Conservation (phyloP, 2,797 vertebrate species). For the Coendou prehensilis region DNA sequence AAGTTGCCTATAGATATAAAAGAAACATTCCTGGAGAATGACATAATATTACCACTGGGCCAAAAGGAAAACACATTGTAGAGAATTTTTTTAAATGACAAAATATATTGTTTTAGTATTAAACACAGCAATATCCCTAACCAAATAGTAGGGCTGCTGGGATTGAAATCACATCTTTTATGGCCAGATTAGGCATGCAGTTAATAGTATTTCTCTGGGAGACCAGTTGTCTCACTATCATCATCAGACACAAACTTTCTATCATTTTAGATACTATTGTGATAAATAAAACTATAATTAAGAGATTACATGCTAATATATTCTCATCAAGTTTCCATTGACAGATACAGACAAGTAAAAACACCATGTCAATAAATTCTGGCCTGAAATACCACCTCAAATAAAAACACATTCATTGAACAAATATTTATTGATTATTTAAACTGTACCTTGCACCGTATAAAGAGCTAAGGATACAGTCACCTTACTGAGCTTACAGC, state of each 20-base stretch:
- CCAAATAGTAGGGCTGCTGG: slow-evolving; percentile 71
- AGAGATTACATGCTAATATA: slow-evolving; percentile 7
- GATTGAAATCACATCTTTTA: slow-evolving; percentile 82
- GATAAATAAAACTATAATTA: slow-evolving; percentile 55
- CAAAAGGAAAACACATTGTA: slow-evolving; percentile 81
- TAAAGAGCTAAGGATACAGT: not conserved
- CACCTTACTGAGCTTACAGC: not conserved
- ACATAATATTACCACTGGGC: slow-evolving; percentile 83
- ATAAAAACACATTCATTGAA: slow-evolving; percentile 9
- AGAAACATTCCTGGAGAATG: slow-evolving; percentile 86
- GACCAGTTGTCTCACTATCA: slow-evolving; percentile 72
- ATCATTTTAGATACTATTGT: slow-evolving; percentile 22
- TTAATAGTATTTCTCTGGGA: slow-evolving; percentile 72
- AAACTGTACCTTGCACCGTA: not conserved
- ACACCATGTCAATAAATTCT: not conserved
- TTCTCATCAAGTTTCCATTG: slow-evolving; percentile 9
- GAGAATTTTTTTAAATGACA: slow-evolving; percentile 85
- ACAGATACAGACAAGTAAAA: slow-evolving; percentile 48
- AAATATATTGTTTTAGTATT: slow-evolving; percentile 88
- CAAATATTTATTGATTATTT: slow-evolving; percentile 17
- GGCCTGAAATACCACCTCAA: slow-evolving; percentile 45
- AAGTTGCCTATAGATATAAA: slow-evolving; percentile 86
- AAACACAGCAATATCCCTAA: slow-evolving; percentile 82
- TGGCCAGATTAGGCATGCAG: slow-evolving; percentile 35
- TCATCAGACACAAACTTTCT: not conserved